Evolutionary conservation across 2,113 vertebrate genomes (phyloP), one percentile per base, ranked within the genome.

Genomic region (Nesoenas mayeri): DNA sequence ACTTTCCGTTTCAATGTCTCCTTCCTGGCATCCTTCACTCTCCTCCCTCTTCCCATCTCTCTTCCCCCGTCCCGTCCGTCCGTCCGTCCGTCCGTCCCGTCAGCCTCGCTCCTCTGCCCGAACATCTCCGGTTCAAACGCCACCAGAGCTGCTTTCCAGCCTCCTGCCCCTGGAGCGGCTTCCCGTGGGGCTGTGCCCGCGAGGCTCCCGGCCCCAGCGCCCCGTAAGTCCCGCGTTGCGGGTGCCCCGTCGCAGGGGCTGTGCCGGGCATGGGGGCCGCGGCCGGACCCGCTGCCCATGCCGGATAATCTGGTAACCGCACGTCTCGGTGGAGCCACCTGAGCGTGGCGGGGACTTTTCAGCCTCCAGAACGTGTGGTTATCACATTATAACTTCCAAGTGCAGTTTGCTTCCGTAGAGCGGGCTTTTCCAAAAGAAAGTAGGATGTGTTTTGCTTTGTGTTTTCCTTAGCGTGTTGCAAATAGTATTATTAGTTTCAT

Each of bases 131-230:
- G 67, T 91, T 86, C 97, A 91, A 87, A 65, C 50, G n/a, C 95
- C 70, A 32, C 88, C 96, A 95, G 87, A 95, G 96, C 94, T 96
- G 91, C 87, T 80, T 93, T 90, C 92, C 94, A 60, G 72, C 95
- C 91, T 9, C 4, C 75, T 95, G 96, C 84, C 96, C 93, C 78
- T 96, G 97, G 97, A 98, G 96, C 80, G 80, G 91, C 95, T 90
- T 97, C 96, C 38, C 94, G 62, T 86, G n/a, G 91, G 40, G 65
- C 91, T 87, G 61, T 64, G 88, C 94, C n/a, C 82, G 25, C 18
- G 96, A 94, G 91, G 94, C 96, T 96, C 47, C 97, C 12, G 81
- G 92, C 57, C 3, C 53, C 80, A 97, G 64, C 40, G 91, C 18
- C 91, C 91, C 58, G 29, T 97, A 97, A 98, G 96, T 98, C 16